Percentiles rank a stretch among this genome's conserved stretches.
phyloP scores from a whole-genome alignment of 2,888 invertebrate species.

The Papilio protenor region DNA sequence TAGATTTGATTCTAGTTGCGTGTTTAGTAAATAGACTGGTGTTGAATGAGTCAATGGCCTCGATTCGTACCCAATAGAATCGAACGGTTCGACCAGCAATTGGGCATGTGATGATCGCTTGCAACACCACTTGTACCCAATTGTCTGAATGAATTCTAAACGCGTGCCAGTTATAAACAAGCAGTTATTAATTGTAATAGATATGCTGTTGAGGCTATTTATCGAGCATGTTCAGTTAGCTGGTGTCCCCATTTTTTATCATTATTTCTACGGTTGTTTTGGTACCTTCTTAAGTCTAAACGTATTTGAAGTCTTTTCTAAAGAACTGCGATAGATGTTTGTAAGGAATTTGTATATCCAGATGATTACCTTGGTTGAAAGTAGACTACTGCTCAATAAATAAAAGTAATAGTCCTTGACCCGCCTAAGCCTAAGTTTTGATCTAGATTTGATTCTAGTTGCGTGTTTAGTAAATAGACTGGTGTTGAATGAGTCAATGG shows the following conservation, averaged over 20 bases:
- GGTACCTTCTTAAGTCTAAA: neutral
- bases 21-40: conserved; percentile 47
- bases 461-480: conserved; percentile 39
- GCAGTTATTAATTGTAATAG: conserved; percentile 32
- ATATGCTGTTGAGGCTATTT: conserved; percentile 16
- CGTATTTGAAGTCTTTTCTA: neutral
- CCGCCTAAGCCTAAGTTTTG: conserved; percentile 5
- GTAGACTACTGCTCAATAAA: neutral
- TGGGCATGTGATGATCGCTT: conserved; percentile 82
- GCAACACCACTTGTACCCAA: conserved; percentile 77
- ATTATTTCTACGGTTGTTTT: neutral
- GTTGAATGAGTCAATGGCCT: conserved; percentile 80
- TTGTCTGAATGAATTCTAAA: conserved; percentile 80
- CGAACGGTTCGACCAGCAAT: conserved; percentile 76
- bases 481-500: conserved; percentile 77
- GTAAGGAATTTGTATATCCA: neutral
- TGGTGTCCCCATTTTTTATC: conserved; percentile 14
- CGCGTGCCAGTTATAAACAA: conserved; percentile 54
- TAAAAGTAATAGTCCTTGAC: neutral
- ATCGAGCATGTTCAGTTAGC: conserved; percentile 14
- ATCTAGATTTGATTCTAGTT: conserved; percentile 10
- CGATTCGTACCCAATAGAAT: conserved; percentile 80
- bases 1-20: conserved; percentile 10
- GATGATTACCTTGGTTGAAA: neutral
- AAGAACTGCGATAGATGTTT: neutral